Evolutionary conservation across 2,113 vertebrate genomes (phyloP), one percentile per base, ranked within the genome.

Genomic region (Neofelis nebulosa): DNA sequence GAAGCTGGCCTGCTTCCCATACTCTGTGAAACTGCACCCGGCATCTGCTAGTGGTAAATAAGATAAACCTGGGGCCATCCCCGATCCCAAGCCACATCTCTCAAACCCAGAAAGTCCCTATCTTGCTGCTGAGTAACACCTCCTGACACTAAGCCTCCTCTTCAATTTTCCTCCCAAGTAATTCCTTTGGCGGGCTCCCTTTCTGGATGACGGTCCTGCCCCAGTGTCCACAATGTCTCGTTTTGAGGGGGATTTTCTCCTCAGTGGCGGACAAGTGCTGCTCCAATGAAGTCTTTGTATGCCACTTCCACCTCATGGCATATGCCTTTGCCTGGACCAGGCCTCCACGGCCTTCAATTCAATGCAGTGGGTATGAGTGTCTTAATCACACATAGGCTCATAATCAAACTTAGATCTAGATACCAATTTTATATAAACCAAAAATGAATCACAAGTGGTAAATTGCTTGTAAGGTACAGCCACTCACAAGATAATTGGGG

Each of bases 211-310:
- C 63, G 18, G 4, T 4, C 23, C 23, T 6, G 27, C 15, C 79
- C 11, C 14, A 13, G 1, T 41, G 16, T 82, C 52, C 68, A 7
- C 16, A 31, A 68, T 14, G 13, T 13, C 27, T 25, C 16, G n/a
- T 65, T 33, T 13, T 48, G 31, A 66, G 25, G 57, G 36, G 10
- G 18, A 38, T 48, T 8, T 3, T 18, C 50, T 7, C 27, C 10
- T 57, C 16, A 9, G 27, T 2, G 16, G 12, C 2, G 4, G 4
- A 25, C 80, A 36, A 19, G 8, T 0, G 1, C 0, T 18, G 55
- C 33, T 12, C 36, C 31, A 31, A 14, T 5, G 9, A 78, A 0
- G 27, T 33, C 66, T 23, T 0, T 95, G 38, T 57, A 7, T 61
- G n/a, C 23, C 45, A 27, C 27, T 92, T 80, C 48, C 14, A 33